Evolutionary conservation across 2,888 invertebrate species (phyloP), one percentile per base, ranked within the genome.

Genomic region (Thera britannica): DNA sequence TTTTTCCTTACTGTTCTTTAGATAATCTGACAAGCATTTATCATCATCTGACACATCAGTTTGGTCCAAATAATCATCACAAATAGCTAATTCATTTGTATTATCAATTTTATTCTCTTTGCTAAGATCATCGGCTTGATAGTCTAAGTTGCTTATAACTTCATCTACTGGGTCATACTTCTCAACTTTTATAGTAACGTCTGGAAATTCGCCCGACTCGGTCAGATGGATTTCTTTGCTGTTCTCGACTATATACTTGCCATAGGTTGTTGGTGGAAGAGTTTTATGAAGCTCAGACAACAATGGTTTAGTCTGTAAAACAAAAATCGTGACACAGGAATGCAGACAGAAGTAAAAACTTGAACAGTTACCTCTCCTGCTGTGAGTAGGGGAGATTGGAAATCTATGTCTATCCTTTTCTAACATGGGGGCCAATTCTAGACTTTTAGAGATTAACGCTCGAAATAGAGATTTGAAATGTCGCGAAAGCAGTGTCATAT

Each of bases 291-390:
- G 34, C 2, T 72, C 64, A 0, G 64, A 44, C 6, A 71, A 2
- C 3, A 23, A 2, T 1, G 41, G 8, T 60, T 56, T 73, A 35
- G 64, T 62, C 73, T 73, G 55, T 23, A 44, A 57, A 35, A 69
- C 57, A 51, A 38, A 23, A 23, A 23, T 23, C 23, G 23, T 23
- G 23, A 23, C 23, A 23, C 23, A 23, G 23, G 23, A 23, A 23
- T 23, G 23, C 23, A 23, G 23, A 23, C 23, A 23, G 23, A 23
- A 23, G 23, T 23, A 23, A 23, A 23, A 23, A 23, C 23, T 23
- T 23, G 23, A 23, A 23, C 23, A 23, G 23, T 23, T 23, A 23
- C 23, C 23, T 23, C 23, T 23, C 23, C 23, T 23, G 23, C 23
- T 23, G 23, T 23, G 23, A 23, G 23, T 23, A 23, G 23, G 23